phyloP scores from a whole-genome alignment of 1,140 invertebrate species.

The Ruditapes philippinarum region DNA sequence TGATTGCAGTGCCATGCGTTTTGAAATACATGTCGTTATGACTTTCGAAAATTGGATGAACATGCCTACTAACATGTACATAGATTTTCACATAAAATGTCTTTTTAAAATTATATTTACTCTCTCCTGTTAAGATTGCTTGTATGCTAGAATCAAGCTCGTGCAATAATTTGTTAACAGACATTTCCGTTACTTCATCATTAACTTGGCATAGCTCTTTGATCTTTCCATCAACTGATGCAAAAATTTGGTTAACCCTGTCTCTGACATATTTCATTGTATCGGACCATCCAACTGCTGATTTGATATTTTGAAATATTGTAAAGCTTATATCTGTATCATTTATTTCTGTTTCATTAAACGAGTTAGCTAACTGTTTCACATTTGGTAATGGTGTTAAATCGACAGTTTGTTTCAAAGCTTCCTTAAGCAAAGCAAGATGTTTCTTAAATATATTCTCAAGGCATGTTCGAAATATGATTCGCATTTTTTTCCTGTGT shows the following conservation, averaged over 20 bases:
- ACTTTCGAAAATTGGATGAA: neutral
- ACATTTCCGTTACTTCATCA: neutral
- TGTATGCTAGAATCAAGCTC: neutral
- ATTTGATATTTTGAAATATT: neutral
- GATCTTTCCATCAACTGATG: neutral
- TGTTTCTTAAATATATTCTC: neutral
- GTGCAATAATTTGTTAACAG: neutral
- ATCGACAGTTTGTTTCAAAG: neutral
- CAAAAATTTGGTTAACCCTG: neutral
- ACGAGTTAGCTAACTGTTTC: neutral
- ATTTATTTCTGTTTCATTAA: neutral
- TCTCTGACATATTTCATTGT: neutral
- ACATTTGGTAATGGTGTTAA: neutral
- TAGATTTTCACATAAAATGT: neutral
- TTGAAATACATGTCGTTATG: neutral
- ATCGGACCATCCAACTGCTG: neutral
- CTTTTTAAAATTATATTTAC: neutral
- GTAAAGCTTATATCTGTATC: neutral
- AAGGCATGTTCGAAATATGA: neutral
- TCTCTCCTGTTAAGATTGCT: neutral
- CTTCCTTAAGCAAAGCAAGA: neutral
- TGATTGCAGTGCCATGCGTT: neutral
- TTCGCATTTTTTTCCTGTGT: neutral
- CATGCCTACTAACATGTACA: neutral
- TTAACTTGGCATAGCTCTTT: neutral